Percentiles rank a stretch among this genome's conserved stretches.
phyloP scores from a whole-genome alignment of 2,797 vertebrate genomes.

The Anas acuta region DNA sequence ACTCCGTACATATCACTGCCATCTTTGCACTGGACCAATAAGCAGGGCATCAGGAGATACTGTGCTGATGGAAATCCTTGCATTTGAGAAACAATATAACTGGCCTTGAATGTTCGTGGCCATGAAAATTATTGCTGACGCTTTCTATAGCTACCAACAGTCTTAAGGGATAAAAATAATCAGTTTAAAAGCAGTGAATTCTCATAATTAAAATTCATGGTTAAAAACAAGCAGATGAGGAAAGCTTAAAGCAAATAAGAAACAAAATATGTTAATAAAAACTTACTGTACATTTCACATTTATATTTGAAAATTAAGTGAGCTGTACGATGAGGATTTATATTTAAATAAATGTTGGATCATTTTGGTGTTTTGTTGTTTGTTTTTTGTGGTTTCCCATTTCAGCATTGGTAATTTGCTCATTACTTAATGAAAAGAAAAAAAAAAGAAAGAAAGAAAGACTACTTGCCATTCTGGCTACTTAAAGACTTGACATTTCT shows the following conservation, averaged over 20 bases:
- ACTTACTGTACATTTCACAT: not conserved
- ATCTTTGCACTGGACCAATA: not conserved
- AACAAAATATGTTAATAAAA: not conserved
- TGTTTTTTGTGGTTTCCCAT: not conserved
- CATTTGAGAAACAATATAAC: not conserved
- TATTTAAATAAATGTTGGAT: not conserved
- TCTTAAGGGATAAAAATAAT: not conserved
- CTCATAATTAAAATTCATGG: not conserved
- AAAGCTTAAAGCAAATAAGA: not conserved
- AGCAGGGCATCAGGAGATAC: too few relatives aligned
- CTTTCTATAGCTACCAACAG: not conserved
- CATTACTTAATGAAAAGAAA: not conserved
- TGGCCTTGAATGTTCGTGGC: not conserved
- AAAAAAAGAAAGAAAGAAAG: not conserved
- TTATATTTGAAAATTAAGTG: not conserved
- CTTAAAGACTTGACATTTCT: not conserved
- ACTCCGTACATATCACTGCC: not conserved
- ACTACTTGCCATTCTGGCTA: not conserved
- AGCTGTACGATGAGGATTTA: not conserved
- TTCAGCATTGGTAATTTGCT: slow-evolving; percentile 12
- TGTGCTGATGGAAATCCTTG: not conserved
- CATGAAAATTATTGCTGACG: not conserved
- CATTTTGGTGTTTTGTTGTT: not conserved
- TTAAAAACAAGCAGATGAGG: not conserved
- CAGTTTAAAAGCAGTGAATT: not conserved